Percentiles rank a stretch among this genome's conserved stretches.
Conservation (phyloP, 2,797 vertebrate species). For the Sardinella longiceps region DNA sequence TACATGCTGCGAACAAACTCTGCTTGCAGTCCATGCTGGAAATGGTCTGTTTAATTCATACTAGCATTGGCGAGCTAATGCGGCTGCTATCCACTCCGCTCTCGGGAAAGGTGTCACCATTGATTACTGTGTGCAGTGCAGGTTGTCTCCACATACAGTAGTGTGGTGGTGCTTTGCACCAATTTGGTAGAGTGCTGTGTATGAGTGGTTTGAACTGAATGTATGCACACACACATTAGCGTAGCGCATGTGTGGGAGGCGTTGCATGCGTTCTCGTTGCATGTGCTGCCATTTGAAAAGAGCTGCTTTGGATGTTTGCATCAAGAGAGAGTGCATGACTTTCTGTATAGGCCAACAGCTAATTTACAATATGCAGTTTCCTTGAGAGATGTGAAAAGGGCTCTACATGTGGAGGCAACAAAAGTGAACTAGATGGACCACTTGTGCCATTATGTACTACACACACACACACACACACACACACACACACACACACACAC, state of each 20-base stretch:
- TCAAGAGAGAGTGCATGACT: background rate
- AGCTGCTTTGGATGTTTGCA: background rate
- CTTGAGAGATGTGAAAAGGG: background rate
- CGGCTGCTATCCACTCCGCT: background rate
- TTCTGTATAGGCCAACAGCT: background rate
- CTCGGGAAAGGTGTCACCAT: background rate
- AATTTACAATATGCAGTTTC: background rate
- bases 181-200: background rate
- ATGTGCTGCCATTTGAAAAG: background rate
- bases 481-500: background rate
- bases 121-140: background rate
- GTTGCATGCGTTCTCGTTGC: background rate
- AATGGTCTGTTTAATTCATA: background rate
- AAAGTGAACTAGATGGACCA: background rate
- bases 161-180: background rate
- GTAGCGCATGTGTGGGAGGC: background rate
- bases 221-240: background rate
- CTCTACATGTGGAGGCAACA: background rate
- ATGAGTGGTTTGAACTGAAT: background rate
- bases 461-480: no score
- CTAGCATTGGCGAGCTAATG: background rate
- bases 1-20: background rate
- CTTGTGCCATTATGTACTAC: background rate
- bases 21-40: background rate
- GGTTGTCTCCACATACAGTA: conserved; percentile 42